A percentile compares a stretch with the other conserved stretches of the same genome.
Evolutionary conservation across 2,888 invertebrate genomes (phyloP).

Genomic region (Xylota sylvarum): DNA sequence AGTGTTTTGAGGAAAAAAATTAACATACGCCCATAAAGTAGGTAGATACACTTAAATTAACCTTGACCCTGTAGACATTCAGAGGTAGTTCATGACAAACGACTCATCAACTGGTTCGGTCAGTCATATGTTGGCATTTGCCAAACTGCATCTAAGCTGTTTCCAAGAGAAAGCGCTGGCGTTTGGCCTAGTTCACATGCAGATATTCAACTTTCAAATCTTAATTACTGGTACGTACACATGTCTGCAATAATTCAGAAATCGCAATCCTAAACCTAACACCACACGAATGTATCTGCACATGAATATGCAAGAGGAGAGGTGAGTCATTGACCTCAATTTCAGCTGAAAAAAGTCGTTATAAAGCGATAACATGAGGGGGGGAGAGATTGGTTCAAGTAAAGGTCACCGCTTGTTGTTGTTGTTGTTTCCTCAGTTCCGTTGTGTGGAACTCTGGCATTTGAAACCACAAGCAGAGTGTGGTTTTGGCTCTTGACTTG

Average conservation of each 20-base stretch:
- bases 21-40: no score
- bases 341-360: background rate
- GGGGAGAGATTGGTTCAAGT: slow-evolving; percentile 11
- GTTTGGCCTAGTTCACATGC: slow-evolving; percentile 27
- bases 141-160: background rate
- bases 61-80: slow-evolving; percentile 31
- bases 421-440: background rate
- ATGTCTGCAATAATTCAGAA: background rate
- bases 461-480: slow-evolving; percentile 19
- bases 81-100: background rate
- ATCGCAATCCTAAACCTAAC: background rate
- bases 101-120: background rate
- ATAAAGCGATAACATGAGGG: background rate
- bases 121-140: background rate
- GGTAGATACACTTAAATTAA: background rate
- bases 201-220: slow-evolving; percentile 38
- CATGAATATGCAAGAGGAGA: slow-evolving; percentile 17
- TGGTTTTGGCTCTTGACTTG: slow-evolving; percentile 3
- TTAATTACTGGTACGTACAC: background rate
- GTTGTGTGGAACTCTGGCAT: slow-evolving; percentile 20
- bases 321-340: slow-evolving; percentile 58
- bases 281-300: background rate
- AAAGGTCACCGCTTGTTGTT: slow-evolving; percentile 44
- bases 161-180: slow-evolving; percentile 57
- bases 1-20: background rate